phyloP scores from a whole-genome alignment of 1,140 invertebrate genomes.

The Zaprionus gabonicus region DNA sequence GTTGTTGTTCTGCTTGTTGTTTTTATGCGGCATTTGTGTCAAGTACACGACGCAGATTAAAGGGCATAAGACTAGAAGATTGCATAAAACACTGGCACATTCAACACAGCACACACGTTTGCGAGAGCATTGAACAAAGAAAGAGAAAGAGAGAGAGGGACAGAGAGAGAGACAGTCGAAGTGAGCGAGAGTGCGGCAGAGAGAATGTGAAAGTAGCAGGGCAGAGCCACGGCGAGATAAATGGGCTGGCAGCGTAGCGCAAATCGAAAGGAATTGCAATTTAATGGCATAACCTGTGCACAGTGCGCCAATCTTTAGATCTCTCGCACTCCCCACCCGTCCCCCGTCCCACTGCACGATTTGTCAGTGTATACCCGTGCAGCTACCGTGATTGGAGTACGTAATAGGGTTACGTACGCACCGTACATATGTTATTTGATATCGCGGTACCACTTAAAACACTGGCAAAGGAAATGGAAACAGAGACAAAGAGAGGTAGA shows the following conservation, averaged over 20 bases:
- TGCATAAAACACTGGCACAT: constrained; percentile 53
- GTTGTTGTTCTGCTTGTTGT: constrained; percentile 44
- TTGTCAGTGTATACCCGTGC: not conserved
- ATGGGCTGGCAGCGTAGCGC: constrained; percentile 64
- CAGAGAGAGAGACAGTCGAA: not conserved
- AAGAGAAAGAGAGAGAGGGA: not conserved
- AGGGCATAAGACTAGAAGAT: constrained; percentile 74
- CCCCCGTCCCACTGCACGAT: not conserved
- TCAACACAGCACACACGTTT: constrained; percentile 4
- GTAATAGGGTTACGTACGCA: constrained; percentile 27
- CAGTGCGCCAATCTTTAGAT: constrained; percentile 34
- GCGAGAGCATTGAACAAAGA: not conserved
- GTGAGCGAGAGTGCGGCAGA: not conserved
- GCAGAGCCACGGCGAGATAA: constrained; percentile 49
- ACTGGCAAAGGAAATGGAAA: not conserved
- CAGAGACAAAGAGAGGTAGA: not conserved
- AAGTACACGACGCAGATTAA: constrained; percentile 81
- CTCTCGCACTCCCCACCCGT: not conserved
- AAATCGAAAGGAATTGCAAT: constrained; percentile 80
- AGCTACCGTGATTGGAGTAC: constrained; percentile 1
- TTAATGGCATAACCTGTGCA: constrained; percentile 72
- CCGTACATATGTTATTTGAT: constrained; percentile 21
- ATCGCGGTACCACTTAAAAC: constrained; percentile 2
- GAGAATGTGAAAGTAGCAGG: not conserved
- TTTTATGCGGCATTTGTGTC: constrained; percentile 77